Evolutionary conservation across 2,888 invertebrate genomes (phyloP).

Genomic region (Caenorhabditis sp.): DNA sequence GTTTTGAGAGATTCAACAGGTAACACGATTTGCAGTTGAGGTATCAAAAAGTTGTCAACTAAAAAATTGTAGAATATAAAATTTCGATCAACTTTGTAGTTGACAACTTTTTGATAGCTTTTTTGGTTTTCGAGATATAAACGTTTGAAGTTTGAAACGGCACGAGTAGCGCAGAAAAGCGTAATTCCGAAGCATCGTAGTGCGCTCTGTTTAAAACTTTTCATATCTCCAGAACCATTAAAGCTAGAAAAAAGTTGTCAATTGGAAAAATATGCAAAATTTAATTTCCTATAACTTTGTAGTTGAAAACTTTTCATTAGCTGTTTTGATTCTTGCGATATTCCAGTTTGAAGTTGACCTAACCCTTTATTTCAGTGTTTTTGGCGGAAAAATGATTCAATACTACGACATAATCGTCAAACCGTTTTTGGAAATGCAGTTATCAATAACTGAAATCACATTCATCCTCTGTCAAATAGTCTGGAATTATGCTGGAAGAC

Average conservation of each 20-base stretch:
- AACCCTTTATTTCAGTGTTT: constrained; percentile 24
- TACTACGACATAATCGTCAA: constrained; percentile 55
- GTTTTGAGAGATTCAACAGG: constrained; percentile 30
- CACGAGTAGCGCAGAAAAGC: no score
- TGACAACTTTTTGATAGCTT: neutral
- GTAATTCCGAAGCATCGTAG: no score
- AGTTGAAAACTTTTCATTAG: neutral
- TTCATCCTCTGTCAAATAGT: constrained; percentile 51
- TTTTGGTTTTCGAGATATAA: neutral
- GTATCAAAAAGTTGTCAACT: neutral
- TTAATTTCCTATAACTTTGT: neutral
- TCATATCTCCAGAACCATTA: no score
- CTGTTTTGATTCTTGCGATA: neutral
- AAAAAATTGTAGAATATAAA: neutral
- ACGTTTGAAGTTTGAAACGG: neutral
- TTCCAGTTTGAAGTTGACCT: neutral
- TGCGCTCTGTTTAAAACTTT: no score
- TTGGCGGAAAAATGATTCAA: constrained; percentile 45
- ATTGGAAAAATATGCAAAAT: neutral
- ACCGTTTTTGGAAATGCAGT: constrained; percentile 32
- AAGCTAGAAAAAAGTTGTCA: neutral
- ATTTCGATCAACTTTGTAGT: neutral
- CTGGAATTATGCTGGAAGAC: constrained; percentile 57
- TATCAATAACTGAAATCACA: constrained; percentile 37
- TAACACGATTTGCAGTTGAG: constrained; percentile 1